Evolutionary conservation across 2,888 invertebrate species (phyloP).

Genomic region (Andrena chrysosceles): DNA sequence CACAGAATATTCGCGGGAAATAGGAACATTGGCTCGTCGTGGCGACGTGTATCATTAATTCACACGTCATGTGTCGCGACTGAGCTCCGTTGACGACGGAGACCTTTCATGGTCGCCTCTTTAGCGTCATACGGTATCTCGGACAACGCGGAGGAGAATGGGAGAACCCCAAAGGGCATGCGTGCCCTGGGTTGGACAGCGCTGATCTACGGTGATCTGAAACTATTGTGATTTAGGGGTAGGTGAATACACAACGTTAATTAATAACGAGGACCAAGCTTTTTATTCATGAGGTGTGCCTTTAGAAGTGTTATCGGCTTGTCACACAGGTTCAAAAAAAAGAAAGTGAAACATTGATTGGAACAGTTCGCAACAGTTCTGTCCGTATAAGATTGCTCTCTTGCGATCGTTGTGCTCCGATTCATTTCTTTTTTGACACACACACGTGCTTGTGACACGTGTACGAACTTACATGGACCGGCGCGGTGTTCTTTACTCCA

Average conservation of each 20-base stretch:
- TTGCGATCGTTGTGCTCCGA: conserved; percentile 26
- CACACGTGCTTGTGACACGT: conserved; percentile 68
- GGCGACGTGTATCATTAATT: too few species aligned
- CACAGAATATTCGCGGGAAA: too few species aligned
- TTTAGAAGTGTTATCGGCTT: conserved; percentile 59
- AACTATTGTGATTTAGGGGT: conserved; percentile 35
- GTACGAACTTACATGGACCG: conserved; percentile 84
- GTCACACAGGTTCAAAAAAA: conserved; percentile 58
- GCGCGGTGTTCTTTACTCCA: conserved; percentile 84
- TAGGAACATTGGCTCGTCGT: too few species aligned
- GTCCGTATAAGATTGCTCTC: conserved; percentile 35
- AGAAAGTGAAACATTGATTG: conserved; percentile 21
- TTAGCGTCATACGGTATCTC: too few species aligned
- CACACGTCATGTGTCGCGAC: too few species aligned
- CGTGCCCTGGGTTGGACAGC: background rate
- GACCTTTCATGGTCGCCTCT: too few species aligned
- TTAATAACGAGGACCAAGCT: conserved; percentile 60
- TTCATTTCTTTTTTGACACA: conserved; percentile 44
- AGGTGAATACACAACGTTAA: conserved; percentile 64
- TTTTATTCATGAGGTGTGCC: conserved; percentile 43
- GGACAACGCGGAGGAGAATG: too few species aligned
- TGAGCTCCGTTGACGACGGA: too few species aligned
- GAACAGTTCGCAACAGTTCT: conserved; percentile 31
- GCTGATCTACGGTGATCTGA: conserved; percentile 6
- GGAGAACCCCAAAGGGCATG: too few species aligned